Evolutionary conservation across 2,888 invertebrate species (phyloP).

Genomic region (Andrena minutula): DNA sequence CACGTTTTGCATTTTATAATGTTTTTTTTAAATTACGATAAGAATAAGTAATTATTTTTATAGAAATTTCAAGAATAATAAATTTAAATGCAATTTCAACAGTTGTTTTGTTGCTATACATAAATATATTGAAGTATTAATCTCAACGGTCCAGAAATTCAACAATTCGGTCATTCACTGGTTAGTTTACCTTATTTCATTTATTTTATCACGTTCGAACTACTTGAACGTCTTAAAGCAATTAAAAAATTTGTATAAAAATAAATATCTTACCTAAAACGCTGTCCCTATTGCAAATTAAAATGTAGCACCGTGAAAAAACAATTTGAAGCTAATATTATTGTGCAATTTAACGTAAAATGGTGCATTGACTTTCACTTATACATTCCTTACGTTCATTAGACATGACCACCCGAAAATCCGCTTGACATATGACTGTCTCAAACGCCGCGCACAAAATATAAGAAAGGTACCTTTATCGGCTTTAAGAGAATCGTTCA

Average conservation of each 20-base stretch:
- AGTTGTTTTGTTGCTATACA: too few species aligned
- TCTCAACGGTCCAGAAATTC: too few species aligned
- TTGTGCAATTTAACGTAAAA: not conserved
- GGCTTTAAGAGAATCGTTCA: not conserved
- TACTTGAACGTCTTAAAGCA: not conserved
- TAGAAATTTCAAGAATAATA: too few species aligned
- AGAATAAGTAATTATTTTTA: too few species aligned
- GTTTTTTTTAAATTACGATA: too few species aligned
- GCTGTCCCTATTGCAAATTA: not conserved
- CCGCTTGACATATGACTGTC: not conserved
- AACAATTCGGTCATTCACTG: too few species aligned
- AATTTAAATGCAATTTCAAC: too few species aligned
- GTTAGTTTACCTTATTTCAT: too few species aligned
- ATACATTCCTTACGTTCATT: not conserved
- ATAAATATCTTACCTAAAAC: not conserved
- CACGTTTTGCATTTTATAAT: too few species aligned
- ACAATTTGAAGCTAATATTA: not conserved
- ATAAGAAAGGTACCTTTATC: constrained; percentile 21
- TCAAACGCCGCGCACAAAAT: not conserved
- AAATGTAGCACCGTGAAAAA: not conserved
- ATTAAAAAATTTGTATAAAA: not conserved
- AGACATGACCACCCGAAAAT: not conserved
- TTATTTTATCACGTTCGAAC: too few species aligned
- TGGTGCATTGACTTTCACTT: not conserved
- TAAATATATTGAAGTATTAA: too few species aligned